phyloP scores from a whole-genome alignment of 2,113 vertebrate genomes.

The Oncorhynchus keta region DNA sequence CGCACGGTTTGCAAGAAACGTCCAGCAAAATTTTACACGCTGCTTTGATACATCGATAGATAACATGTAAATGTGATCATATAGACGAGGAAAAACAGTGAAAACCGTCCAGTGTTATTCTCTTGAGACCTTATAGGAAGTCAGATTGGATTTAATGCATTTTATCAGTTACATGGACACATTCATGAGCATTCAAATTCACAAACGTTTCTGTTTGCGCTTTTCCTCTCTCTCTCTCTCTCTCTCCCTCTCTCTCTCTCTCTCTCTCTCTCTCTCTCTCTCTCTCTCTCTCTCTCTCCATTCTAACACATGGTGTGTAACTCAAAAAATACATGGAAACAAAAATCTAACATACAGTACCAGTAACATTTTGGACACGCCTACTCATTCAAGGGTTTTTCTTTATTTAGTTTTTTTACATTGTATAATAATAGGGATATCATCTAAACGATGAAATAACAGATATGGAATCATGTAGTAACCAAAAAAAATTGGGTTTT shows the following conservation, averaged over 20 bases:
- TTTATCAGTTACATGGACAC: conserved; percentile 50
- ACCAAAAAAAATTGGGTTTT: no score
- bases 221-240: neutral
- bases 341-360: no score
- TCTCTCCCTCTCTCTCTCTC: no score
- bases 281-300: no score
- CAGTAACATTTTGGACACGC: no score
- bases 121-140: conserved; percentile 46
- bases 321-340: neutral
- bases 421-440: no score
- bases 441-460: no score
- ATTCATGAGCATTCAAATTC: conserved; percentile 38
- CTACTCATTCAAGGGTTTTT: no score
- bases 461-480: no score
- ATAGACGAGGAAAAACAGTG: conserved; percentile 39
- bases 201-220: conserved; percentile 34
- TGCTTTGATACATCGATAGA: conserved; percentile 32
- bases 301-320: no score
- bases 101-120: conserved; percentile 54
- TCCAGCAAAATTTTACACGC: conserved; percentile 23
- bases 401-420: no score
- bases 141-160: conserved; percentile 69
- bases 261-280: no score
- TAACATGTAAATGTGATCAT: conserved; percentile 49
- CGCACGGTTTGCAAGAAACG: conserved; percentile 29